Evolutionary conservation across 2,797 vertebrate species (phyloP).

Genomic region (Pyrocephalus nanus): DNA sequence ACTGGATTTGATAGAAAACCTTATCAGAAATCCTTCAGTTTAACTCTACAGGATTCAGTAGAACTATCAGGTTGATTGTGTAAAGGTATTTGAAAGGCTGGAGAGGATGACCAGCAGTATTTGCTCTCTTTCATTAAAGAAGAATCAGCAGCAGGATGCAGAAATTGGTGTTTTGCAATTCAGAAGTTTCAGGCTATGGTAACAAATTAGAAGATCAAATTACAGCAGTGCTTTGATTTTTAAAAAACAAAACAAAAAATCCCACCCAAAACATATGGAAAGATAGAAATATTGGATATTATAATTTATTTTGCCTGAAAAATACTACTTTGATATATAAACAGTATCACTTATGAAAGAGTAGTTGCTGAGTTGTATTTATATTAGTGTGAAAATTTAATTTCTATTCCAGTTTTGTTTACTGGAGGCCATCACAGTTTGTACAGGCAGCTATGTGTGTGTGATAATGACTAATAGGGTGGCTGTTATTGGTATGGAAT

Average conservation of each 20-base stretch:
- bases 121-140: constrained; percentile 5
- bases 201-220: constrained; percentile 4
- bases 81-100: not conserved
- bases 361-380: not conserved
- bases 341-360: not conserved
- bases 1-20: constrained; percentile 22
- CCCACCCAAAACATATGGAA: not conserved
- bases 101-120: not conserved
- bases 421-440: constrained; percentile 6
- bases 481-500: not conserved
- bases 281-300: not conserved
- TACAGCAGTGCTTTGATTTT: not conserved
- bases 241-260: not conserved
- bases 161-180: not conserved
- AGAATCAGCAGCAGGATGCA: not conserved
- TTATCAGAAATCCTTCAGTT: not conserved
- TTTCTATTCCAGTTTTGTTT: constrained; percentile 36
- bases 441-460: not conserved
- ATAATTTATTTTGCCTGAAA: constrained; percentile 26
- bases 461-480: not conserved
- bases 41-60: not conserved
- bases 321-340: constrained; percentile 33
- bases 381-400: not conserved
- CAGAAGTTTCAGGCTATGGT: not conserved
- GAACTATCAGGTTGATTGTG: not conserved